A percentile compares a stretch with the other conserved stretches of the same genome.
These are phyloP conservation scores for Melolontha melolontha DNA, from an alignment of 2,888 invertebrate genomes.

Conservation along the genomic window DNA sequence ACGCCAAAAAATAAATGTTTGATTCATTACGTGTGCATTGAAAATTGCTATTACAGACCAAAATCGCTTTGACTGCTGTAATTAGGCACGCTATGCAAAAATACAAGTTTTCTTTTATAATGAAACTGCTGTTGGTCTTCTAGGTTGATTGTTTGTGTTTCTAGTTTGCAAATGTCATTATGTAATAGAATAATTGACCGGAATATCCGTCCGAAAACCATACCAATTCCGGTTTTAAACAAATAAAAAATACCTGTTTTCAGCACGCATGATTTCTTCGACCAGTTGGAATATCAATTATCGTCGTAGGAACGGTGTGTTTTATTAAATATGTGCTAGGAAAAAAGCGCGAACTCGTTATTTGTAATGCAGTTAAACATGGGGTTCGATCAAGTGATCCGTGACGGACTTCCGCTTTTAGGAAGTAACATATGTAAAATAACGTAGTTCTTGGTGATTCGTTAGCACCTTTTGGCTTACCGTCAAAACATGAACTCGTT, in stretches of 20 bases:
- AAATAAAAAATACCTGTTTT: slow-evolving; percentile 50
- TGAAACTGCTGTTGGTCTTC: slow-evolving; percentile 3
- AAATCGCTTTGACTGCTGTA: not conserved
- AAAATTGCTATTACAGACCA: too few relatives aligned
- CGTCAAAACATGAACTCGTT: slow-evolving; percentile 16
- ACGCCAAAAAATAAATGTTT: too few relatives aligned
- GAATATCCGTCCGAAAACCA: slow-evolving; percentile 46
- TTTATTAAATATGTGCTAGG: slow-evolving; percentile 49
- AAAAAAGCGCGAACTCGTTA: slow-evolving; percentile 52
- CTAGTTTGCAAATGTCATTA: slow-evolving; percentile 36
- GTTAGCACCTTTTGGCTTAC: slow-evolving; percentile 27
- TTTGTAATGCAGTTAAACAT: slow-evolving; percentile 48
- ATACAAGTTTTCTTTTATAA: not conserved
- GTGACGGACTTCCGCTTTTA: slow-evolving; percentile 53
- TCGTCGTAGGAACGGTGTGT: slow-evolving; percentile 45
- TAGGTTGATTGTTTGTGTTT: slow-evolving; percentile 25
- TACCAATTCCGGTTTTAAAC: slow-evolving; percentile 48
- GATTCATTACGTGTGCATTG: too few relatives aligned
- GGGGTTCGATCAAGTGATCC: slow-evolving; percentile 50
- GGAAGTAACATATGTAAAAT: slow-evolving; percentile 45
- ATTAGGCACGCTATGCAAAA: not conserved
- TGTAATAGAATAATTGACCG: slow-evolving; percentile 47
- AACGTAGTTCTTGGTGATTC: slow-evolving; percentile 35
- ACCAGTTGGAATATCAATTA: slow-evolving; percentile 54
- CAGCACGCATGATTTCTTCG: slow-evolving; percentile 52